Evolutionary conservation across 2,888 invertebrate genomes (phyloP).

Genomic region (Erebia palarica): DNA sequence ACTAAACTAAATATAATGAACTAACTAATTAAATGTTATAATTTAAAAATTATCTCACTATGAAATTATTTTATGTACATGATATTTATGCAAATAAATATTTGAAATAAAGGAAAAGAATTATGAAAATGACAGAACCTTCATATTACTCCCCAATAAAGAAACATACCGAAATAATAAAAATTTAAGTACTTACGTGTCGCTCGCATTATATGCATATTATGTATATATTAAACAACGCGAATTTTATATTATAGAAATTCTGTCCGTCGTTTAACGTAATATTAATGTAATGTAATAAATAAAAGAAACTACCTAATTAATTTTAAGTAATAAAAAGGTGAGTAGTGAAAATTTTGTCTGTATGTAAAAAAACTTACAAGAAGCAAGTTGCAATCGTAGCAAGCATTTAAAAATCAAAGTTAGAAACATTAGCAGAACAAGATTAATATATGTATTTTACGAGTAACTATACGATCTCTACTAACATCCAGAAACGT

Average conservation of each 20-base stretch:
- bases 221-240: background rate
- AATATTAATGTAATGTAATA: background rate
- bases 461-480: slow-evolving; percentile 19
- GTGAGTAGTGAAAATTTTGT: background rate
- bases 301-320: background rate
- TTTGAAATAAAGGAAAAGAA: slow-evolving; percentile 17
- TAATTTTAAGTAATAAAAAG: background rate
- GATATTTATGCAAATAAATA: slow-evolving; percentile 30
- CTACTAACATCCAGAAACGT: slow-evolving; percentile 28
- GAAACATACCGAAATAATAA: background rate
- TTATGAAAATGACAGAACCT: background rate
- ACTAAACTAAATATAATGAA: background rate
- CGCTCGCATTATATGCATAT: slow-evolving; percentile 12
- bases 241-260: background rate
- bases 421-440: slow-evolving; percentile 15
- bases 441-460: slow-evolving; percentile 16
- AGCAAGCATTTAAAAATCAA: slow-evolving; percentile 11
- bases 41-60: slow-evolving; percentile 25
- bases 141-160: slow-evolving; percentile 2
- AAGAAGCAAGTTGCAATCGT: background rate
- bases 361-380: background rate
- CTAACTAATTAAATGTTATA: no score
- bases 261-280: background rate
- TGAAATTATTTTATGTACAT: slow-evolving; percentile 24
- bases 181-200: background rate